A percentile compares a stretch with the other conserved stretches of the same genome.
These are phyloP conservation scores for Cephus pulcher DNA, from an alignment of 2,888 invertebrate species.

Conservation along the genomic window DNA sequence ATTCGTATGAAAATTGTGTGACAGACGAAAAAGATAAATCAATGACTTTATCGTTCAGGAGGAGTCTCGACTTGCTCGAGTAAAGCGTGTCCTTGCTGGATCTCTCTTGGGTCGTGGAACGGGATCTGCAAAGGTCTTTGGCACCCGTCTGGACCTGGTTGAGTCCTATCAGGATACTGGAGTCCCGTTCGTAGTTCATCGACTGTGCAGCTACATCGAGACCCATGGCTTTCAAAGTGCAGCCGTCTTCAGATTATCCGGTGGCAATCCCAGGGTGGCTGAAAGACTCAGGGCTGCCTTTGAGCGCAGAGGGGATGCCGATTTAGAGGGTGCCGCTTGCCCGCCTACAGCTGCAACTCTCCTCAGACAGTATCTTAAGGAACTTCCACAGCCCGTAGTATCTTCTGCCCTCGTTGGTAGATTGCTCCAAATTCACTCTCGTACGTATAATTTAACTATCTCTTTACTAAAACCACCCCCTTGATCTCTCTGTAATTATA, in stretches of 20 bases:
- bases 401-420: constrained; percentile 65
- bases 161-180: constrained; percentile 61
- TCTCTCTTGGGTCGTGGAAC: constrained; percentile 55
- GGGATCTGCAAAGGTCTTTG: constrained; percentile 53
- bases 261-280: constrained; percentile 69
- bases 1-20: neutral
- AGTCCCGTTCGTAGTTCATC: constrained; percentile 64
- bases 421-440: constrained; percentile 54
- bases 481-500: neutral
- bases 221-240: constrained; percentile 61
- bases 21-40: neutral
- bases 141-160: constrained; percentile 56
- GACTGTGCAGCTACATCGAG: constrained; percentile 67
- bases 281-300: constrained; percentile 69
- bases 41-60: constrained; percentile 40
- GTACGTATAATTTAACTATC: constrained; percentile 41
- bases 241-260: constrained; percentile 68
- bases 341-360: constrained; percentile 70
- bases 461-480: neutral
- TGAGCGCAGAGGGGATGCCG: constrained; percentile 70
- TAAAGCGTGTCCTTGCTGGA: constrained; percentile 61
- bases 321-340: constrained; percentile 67
- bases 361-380: constrained; percentile 70
- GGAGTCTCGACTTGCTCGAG: constrained; percentile 61
- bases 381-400: constrained; percentile 69